Evolutionary conservation across 2,888 invertebrate genomes (phyloP), one percentile per base, ranked within the genome.

Genomic region (Heliconius ethilla): DNA sequence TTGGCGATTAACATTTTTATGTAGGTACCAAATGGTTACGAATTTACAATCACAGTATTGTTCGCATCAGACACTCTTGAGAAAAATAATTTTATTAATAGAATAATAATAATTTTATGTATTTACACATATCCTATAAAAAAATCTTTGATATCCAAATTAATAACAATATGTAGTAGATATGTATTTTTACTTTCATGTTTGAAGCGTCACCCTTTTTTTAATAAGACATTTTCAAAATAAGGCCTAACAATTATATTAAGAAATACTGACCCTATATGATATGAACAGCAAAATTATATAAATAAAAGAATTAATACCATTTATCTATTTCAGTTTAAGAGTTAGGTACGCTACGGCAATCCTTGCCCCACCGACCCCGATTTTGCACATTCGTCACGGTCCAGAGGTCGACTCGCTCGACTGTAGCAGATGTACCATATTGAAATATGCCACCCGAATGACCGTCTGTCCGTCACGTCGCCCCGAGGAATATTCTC

Each of bases 391-490:
- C 87, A 83, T 87, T 85, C 84, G 87, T 87, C 85, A 90, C 91
- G 91, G 87, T 89, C 88, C 87, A 87, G 80, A 82, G 89, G 84
- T 81, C 85, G 29, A 81, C 75, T 81, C 89, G 83, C 82, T 89
- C 88, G 86, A 83, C 86, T 87, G 89, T 89, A 84, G 79, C 86
- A 86, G 87, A 88, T 90, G 90, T 87, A 85, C 87, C 90, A 92
- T 94, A 94, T 94, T 94, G 93, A 92, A 93, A 92, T 89, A 90
- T 86, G 86, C 83, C 90, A 88, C 86, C 87, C 87, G 88, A 85
- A 85, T 89, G 90, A 84, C 89, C 89, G 89, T 86, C 85, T 83
- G 84, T 84, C 86, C 89, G 88, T 88, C 89, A 88, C 89, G 85
- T 89, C 86, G 86, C 89, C 90, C 89, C 87, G 83, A 81, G 90